These are phyloP conservation scores for Parnassius smintheus DNA, from an alignment of 2,888 invertebrate genomes.

Conservation along the genomic window DNA sequence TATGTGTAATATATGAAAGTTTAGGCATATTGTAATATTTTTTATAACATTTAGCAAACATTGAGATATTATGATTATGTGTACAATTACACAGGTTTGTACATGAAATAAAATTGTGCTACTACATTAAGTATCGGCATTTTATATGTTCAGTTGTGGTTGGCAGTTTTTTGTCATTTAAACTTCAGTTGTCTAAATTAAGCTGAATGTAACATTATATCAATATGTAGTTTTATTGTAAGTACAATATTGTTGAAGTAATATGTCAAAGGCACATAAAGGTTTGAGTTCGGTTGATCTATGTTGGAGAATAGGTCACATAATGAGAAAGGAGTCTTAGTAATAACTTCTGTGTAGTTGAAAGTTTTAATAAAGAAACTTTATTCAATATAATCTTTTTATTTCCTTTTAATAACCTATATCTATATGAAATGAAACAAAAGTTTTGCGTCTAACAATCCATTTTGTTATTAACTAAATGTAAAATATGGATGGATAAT, in stretches of 20 bases:
- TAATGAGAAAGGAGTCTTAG: constrained; percentile 63
- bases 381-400: constrained; percentile 54
- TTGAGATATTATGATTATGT: constrained; percentile 41
- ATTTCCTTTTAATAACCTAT: constrained; percentile 33
- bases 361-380: constrained; percentile 77
- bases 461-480: not conserved
- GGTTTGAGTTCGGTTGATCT: constrained; percentile 65
- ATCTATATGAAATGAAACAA: constrained; percentile 40
- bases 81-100: constrained; percentile 46
- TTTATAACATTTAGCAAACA: constrained; percentile 58
- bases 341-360: constrained; percentile 71
- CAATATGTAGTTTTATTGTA: constrained; percentile 67
- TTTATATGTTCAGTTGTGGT: constrained; percentile 26
- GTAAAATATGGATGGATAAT: not conserved
- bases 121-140: constrained; percentile 35
- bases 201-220: constrained; percentile 38
- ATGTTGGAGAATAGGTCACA: constrained; percentile 64
- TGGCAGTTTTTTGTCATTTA: constrained; percentile 20
- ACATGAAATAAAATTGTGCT: constrained; percentile 45
- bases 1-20: constrained; percentile 71
- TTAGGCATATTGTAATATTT: constrained; percentile 52
- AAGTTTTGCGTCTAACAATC: not conserved
- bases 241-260: constrained; percentile 76
- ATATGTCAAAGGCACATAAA: constrained; percentile 66
- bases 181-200: constrained; percentile 24